A percentile compares a stretch with the other conserved stretches of the same genome.
Evolutionary conservation across 1,140 invertebrate species (phyloP).

Genomic region (Bradysia coprophila): DNA sequence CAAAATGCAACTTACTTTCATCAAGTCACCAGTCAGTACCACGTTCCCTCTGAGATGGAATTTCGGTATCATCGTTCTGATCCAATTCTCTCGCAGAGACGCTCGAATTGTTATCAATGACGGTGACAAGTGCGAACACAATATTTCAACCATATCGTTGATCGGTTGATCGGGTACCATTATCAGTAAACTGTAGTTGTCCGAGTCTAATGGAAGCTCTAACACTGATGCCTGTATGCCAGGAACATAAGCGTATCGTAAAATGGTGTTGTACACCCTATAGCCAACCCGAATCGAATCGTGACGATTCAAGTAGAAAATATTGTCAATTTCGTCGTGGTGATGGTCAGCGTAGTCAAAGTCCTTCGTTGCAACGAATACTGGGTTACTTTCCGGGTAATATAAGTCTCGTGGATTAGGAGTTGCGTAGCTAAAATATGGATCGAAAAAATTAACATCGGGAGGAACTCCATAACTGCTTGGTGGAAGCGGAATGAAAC

Average conservation of each 20-base stretch:
- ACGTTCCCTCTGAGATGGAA: slow-evolving; percentile 52
- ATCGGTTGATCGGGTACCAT: slow-evolving; percentile 24
- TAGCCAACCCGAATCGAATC: slow-evolving; percentile 22
- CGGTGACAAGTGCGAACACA: slow-evolving; percentile 8
- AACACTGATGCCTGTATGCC: slow-evolving; percentile 40
- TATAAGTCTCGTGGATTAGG: not conserved
- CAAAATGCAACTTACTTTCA: too few species aligned
- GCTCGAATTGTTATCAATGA: slow-evolving; percentile 39
- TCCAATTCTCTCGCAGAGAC: slow-evolving; percentile 36
- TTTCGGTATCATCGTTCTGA: slow-evolving; percentile 45
- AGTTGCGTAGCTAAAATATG: not conserved
- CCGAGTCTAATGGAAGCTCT: slow-evolving; percentile 47
- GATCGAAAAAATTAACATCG: not conserved
- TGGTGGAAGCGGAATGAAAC: too few species aligned
- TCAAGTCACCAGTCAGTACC: slow-evolving; percentile 43
- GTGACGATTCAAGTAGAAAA: slow-evolving; percentile 3
- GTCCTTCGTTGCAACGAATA: too few species aligned
- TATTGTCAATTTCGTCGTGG: slow-evolving; percentile 1
- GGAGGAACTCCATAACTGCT: not conserved
- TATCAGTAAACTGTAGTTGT: slow-evolving; percentile 34
- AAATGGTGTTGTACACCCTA: slow-evolving; percentile 42
- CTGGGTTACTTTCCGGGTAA: too few species aligned
- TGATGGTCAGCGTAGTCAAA: too few species aligned
- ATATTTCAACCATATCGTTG: not conserved
- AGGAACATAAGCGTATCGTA: slow-evolving; percentile 44